Conservation (phyloP, 2,888 invertebrate genomes). For the Himalopsyche kuldschensis region DNA sequence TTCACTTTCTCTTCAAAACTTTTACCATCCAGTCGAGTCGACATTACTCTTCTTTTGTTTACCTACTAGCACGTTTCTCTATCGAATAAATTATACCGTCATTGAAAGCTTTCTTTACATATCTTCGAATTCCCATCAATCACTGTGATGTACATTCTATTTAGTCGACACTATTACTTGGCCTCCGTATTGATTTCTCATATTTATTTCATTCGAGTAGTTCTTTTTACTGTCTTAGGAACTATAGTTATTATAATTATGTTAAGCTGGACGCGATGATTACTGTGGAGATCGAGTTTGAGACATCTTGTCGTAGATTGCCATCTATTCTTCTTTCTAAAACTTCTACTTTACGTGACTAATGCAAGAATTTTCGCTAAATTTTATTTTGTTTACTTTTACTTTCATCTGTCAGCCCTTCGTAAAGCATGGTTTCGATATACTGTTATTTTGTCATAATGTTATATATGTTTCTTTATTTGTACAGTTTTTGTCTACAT, state of each 20-base stretch:
- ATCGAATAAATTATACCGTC: neutral
- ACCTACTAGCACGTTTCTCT: slow-evolving; percentile 17
- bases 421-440: slow-evolving; percentile 20
- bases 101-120: slow-evolving; percentile 34
- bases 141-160: slow-evolving; percentile 24
- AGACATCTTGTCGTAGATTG: slow-evolving; percentile 25
- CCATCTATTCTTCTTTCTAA: slow-evolving; percentile 11
- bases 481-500: slow-evolving; percentile 30
- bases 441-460: slow-evolving; percentile 36
- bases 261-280: slow-evolving; percentile 45
- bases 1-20: slow-evolving; percentile 15
- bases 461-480: slow-evolving; percentile 38
- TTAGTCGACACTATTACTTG: slow-evolving; percentile 33
- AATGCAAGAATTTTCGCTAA: neutral
- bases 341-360: slow-evolving; percentile 26
- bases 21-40: neutral
- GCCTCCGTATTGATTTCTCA: slow-evolving; percentile 20
- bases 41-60: slow-evolving; percentile 28
- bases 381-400: neutral
- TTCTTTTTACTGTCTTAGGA: slow-evolving; percentile 41
- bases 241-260: neutral
- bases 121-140: slow-evolving; percentile 34
- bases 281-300: slow-evolving; percentile 38
- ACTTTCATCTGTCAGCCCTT: slow-evolving; percentile 26
- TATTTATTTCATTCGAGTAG: slow-evolving; percentile 23